These are phyloP conservation scores for Lagopus muta DNA, from an alignment of 2,113 vertebrate species.

Conservation along the genomic window DNA sequence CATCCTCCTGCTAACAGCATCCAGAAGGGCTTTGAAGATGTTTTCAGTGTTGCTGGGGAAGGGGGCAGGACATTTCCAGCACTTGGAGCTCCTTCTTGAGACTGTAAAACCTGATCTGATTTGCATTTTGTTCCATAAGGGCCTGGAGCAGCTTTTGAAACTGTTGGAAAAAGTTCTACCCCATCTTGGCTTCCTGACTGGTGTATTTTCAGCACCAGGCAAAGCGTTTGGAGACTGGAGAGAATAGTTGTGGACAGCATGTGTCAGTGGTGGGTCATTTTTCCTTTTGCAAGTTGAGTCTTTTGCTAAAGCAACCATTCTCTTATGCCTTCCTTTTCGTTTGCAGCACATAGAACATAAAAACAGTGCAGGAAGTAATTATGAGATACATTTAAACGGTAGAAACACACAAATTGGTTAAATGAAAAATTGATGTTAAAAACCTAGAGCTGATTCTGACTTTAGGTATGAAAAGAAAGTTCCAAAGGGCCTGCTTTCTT, in stretches of 20 bases:
- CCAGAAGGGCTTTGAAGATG: not conserved
- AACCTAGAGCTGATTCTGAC: not conserved
- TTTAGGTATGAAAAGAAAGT: not conserved
- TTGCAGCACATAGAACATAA: not conserved
- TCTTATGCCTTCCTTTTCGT: not conserved
- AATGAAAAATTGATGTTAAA: not conserved
- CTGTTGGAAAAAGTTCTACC: not conserved
- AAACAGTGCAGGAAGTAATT: not conserved
- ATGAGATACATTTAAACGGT: not conserved
- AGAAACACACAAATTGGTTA: not conserved
- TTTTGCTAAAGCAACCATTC: not conserved
- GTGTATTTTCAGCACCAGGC: not conserved
- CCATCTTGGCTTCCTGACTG: not conserved
- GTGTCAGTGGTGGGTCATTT: not conserved
- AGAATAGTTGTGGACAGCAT: not conserved
- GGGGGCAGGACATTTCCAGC: not conserved
- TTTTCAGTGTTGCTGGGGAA: not conserved
- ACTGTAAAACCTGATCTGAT: not conserved
- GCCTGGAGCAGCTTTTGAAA: not conserved
- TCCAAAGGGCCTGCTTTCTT: not conserved
- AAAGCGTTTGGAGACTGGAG: not conserved
- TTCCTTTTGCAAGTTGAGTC: not conserved
- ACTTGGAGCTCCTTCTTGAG: not conserved
- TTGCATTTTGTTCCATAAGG: not conserved
- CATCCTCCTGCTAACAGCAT: fast-evolving